Evolutionary conservation across 2,888 invertebrate species (phyloP).

Genomic region (Tethea ocularis): DNA sequence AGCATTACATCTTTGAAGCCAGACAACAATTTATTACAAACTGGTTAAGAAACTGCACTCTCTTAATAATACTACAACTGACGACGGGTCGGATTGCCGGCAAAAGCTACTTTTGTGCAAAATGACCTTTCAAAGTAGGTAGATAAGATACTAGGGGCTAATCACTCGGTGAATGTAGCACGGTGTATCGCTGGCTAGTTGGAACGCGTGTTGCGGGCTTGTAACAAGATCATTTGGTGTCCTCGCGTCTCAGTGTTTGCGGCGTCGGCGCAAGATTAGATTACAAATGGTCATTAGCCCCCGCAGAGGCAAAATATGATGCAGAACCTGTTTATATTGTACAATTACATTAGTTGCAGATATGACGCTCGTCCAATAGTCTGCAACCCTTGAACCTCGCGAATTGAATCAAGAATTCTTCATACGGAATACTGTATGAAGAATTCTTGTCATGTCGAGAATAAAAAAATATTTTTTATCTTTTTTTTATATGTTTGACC

Average conservation of each 20-base stretch:
- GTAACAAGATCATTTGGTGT: slow-evolving; percentile 40
- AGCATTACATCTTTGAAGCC: not conserved
- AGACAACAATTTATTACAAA: slow-evolving; percentile 3
- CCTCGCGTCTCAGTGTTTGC: slow-evolving; percentile 42
- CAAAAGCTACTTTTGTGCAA: slow-evolving; percentile 4
- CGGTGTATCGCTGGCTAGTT: not conserved
- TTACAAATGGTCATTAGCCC: slow-evolving; percentile 74
- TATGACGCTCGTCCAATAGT: not conserved
- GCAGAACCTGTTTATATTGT: slow-evolving; percentile 59
- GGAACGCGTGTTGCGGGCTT: slow-evolving; percentile 9
- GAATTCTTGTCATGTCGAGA: too few species aligned
- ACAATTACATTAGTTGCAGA: slow-evolving; percentile 27
- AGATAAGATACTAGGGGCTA: slow-evolving; percentile 6
- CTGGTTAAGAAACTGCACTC: not conserved
- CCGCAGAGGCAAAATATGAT: slow-evolving; percentile 44
- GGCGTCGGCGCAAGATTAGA: slow-evolving; percentile 62
- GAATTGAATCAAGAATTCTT: too few species aligned
- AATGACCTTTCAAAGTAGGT: slow-evolving; percentile 8
- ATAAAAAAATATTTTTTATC: too few species aligned
- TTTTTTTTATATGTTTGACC: too few species aligned
- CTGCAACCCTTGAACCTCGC: not conserved
- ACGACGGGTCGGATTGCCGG: slow-evolving; percentile 1
- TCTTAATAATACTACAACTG: slow-evolving; percentile 4
- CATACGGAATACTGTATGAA: too few species aligned
- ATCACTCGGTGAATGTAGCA: slow-evolving; percentile 7